Evolutionary conservation across 2,797 vertebrate species (phyloP).

Genomic region (Discoglossus pictus): DNA sequence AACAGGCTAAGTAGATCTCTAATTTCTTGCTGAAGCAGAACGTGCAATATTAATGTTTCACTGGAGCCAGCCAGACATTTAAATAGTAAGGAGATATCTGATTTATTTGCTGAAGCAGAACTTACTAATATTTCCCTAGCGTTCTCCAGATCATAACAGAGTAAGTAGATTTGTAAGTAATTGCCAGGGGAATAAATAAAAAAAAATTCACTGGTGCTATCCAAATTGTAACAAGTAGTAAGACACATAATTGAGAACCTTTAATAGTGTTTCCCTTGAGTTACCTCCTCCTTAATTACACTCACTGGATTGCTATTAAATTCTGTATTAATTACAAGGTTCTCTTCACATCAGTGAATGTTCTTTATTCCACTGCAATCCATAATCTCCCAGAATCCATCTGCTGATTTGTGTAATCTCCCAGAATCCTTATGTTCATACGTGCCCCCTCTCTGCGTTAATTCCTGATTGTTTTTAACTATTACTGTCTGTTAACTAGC

Average conservation of each 20-base stretch:
- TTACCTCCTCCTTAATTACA: conserved; percentile 36
- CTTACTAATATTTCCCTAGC: conserved; percentile 44
- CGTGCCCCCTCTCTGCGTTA: no score
- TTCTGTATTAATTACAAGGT: conserved; percentile 37
- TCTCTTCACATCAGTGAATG: conserved; percentile 1
- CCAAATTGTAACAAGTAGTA: conserved; percentile 24
- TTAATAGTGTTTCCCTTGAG: conserved; percentile 40
- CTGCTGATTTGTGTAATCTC: neutral
- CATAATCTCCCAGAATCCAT: no score
- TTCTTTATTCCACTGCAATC: neutral
- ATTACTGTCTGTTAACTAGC: no score
- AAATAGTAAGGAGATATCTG: conserved; percentile 41
- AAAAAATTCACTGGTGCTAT: conserved; percentile 32
- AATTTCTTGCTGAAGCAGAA: conserved; percentile 16
- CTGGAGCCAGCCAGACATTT: conserved; percentile 36
- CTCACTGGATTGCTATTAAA: conserved; percentile 31
- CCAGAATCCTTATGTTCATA: no score
- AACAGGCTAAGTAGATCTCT: conserved; percentile 20
- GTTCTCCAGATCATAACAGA: conserved; percentile 21
- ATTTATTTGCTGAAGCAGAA: conserved; percentile 48
- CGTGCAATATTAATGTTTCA: conserved; percentile 30
- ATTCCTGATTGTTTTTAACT: no score
- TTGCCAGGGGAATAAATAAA: conserved; percentile 40
- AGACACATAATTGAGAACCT: conserved; percentile 35
- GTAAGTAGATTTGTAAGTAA: conserved; percentile 33